Evolutionary conservation across 1,140 invertebrate genomes (phyloP).

Genomic region (Eupeodes corollae): DNA sequence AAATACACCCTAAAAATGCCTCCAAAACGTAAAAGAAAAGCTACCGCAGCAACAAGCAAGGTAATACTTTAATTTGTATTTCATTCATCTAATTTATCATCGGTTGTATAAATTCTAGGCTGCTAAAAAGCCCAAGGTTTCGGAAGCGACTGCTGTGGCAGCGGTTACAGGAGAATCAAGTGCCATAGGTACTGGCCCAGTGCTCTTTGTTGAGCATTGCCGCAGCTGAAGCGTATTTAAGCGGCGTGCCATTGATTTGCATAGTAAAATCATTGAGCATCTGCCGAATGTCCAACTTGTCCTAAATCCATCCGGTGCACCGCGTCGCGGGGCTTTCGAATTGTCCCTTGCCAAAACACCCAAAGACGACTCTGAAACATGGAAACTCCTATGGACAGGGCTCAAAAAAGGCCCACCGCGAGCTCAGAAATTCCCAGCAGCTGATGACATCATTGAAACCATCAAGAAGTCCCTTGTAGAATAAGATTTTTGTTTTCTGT

Average conservation of each 20-base stretch:
- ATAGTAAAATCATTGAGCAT: neutral
- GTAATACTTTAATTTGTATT: no score
- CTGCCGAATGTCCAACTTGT: neutral
- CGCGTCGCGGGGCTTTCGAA: neutral
- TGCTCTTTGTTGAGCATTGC: neutral
- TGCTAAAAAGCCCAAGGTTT: no score
- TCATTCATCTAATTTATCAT: no score
- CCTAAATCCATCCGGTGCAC: neutral
- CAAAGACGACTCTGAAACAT: neutral
- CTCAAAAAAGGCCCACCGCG: neutral
- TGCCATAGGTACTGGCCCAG: neutral
- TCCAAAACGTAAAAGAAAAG: constrained; percentile 1
- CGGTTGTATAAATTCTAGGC: no score
- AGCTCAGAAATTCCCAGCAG: neutral
- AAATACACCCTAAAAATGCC: neutral
- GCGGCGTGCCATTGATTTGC: neutral
- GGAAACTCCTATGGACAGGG: neutral
- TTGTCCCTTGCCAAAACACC: neutral
- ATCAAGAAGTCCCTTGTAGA: neutral
- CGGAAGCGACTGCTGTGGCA: no score
- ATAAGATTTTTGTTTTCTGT: neutral
- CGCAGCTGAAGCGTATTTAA: neutral
- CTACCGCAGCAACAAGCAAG: neutral
- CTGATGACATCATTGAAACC: neutral
- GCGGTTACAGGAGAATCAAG: no score